Evolutionary conservation across 2,888 invertebrate genomes (phyloP), one percentile per base, ranked within the genome.

Genomic region (Drosophila sordidula): DNA sequence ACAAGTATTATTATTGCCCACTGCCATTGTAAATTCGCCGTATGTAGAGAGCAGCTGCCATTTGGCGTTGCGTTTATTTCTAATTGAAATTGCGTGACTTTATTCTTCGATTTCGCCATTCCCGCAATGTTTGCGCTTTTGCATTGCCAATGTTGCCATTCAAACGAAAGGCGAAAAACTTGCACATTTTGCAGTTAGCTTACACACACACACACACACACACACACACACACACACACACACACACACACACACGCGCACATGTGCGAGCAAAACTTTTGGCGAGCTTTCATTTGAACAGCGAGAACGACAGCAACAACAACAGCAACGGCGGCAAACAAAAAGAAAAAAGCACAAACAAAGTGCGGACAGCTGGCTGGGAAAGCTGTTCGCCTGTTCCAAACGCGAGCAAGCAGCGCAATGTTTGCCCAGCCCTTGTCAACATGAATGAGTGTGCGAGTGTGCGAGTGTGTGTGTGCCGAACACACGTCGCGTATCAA

Each of bases 11-110:
- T 83, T 83, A 84, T 71, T 78, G 66, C 49, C 46, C 45, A 50
- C 62, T 57, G 52, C 77, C 56, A 55, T 47, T 47, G 52, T 54
- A 59, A 70, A 61, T 75, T 70, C 59, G 39, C 41, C 46, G 61
- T 52, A 56, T 45, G 55, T 45, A 56, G 32, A 41, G 58, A 65
- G 18, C 56, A 57, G 67, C 56, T 26, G 54, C 62, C 70, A 51
- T 51, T 59, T 45, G 45, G 44, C 72, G 72, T 67, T 82, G 70
- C 74, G 72, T 80, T 75, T 71, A 71, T 71, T 78, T 64, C 83
- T 84, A 87, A 87, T 84, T 84, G 88, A 84, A 84, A 84, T 84
- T 84, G 84, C 83, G 83, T 84, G 88, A 87, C 88, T 84, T 86
- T 86, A 82, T 84, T 86, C 80, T 87, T 83, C 69, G 79, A 78